These are phyloP conservation scores for Germaria angustata DNA, from an alignment of 2,888 invertebrate genomes.

Conservation along the genomic window DNA sequence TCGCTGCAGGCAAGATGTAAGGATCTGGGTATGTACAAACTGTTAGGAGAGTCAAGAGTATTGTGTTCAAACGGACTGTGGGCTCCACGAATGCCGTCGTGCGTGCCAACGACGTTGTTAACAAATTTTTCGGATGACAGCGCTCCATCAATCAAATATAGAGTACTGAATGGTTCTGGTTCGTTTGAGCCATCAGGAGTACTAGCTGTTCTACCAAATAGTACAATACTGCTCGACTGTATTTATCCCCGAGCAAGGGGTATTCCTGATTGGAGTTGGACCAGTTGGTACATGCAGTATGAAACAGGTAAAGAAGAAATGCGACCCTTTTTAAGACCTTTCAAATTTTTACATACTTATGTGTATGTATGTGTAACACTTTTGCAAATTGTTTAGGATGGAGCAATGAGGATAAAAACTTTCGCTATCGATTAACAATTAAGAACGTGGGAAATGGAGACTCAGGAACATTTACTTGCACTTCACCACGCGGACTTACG, in stretches of 20 bases:
- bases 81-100: conserved; percentile 88
- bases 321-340: background rate
- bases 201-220: conserved; percentile 88
- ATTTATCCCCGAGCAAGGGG: conserved; percentile 88
- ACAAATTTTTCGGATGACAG: conserved; percentile 93
- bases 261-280: conserved; percentile 94
- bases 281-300: conserved; percentile 88
- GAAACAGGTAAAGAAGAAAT: conserved; percentile 83
- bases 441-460: conserved; percentile 91
- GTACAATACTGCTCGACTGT: conserved; percentile 89
- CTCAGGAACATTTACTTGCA: conserved; percentile 91
- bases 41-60: conserved; percentile 88
- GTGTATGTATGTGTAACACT: no score
- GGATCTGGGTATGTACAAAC: conserved; percentile 90
- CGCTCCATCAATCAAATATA: conserved; percentile 89
- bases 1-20: conserved; percentile 88
- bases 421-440: conserved; percentile 90
- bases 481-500: conserved; percentile 89
- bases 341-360: no score
- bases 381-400: conserved; percentile 73
- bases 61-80: conserved; percentile 91
- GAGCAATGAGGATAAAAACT: conserved; percentile 84
- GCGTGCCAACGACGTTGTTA: conserved; percentile 91
- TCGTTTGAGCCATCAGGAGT: conserved; percentile 90
- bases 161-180: conserved; percentile 88